Base-by-base conservation (phyloP, 2,113 vertebrate genomes). In the Euleptes europaea region DNA sequence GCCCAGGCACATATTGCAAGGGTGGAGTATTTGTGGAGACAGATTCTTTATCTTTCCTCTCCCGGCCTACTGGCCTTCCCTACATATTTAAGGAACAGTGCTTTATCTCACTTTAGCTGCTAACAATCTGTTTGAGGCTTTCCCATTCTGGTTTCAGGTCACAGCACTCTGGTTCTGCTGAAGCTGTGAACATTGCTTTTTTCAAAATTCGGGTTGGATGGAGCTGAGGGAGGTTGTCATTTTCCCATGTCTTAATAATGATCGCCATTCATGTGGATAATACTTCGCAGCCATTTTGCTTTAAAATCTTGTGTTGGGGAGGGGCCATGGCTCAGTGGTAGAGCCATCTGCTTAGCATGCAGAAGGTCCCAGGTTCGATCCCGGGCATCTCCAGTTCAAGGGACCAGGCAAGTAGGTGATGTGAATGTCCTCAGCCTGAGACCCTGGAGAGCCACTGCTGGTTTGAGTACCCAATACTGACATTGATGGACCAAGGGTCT, bases 141-240 rank as follows among this genome's bases (percentile, higher is more conserved):
- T 86, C 85, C 86, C 70, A 60, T 88, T 78, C 84, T 87, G 51
- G 17, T 93, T 91, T 92, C 75, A 87, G 66, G 84, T 91, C 80
- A 92, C 40, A 89, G 88, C 86, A 76, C 40, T 86, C 78, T 38
- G 76, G 49, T 65, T 86, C 44, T 81, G 44, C 71, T 83, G 85
- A 73, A 85, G 42, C 80, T 78, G n/a, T 89, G 69, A 83, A 42
- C 78, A 82, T n/a, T 23, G 28, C 40, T 33, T 54, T 54, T 57
- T 57, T 57, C 83, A 82, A 82, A 85, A 82, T 0, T 0, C 89
- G 44, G 28, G 4, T 77, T 78, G 65, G 66, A 60, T 84, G 78
- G 83, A 65, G 67, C 60, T 82, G 72, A 17, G 73, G 10, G 35
- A 84, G 38, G 35, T 33, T 4, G 0, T 66, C 54, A 78, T 72